These are phyloP conservation scores for Scortum barcoo DNA, from an alignment of 2,113 vertebrate genomes.

Conservation along the genomic window DNA sequence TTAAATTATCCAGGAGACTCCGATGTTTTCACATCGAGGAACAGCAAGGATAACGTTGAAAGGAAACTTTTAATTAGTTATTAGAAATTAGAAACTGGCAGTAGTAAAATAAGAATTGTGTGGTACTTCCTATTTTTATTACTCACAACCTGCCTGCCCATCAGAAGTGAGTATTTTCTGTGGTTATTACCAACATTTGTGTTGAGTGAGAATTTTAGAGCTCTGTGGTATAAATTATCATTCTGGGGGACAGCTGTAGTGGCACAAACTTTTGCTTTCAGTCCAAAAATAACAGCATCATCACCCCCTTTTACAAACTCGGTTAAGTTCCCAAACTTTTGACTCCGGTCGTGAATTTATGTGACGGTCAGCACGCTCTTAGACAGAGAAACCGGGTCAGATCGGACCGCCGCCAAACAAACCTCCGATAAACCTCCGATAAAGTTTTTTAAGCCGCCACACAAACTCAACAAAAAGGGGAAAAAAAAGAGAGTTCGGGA, in stretches of 20 bases:
- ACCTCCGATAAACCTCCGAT: not conserved
- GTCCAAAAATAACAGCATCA: not conserved
- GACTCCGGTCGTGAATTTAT: not conserved
- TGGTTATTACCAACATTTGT: not conserved
- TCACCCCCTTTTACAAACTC: not conserved
- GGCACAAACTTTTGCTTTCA: not conserved
- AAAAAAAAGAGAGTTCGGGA: conserved; percentile 21
- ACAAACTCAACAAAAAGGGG: conserved; percentile 34
- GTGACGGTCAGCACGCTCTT: not conserved
- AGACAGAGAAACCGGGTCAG: not conserved
- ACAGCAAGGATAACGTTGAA: no score
- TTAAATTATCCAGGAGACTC: no score
- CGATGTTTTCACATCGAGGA: no score
- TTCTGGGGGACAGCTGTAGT: not conserved
- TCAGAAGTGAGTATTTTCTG: not conserved
- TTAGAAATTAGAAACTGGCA: no score
- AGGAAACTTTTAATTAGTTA: no score
- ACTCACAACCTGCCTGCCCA: not conserved
- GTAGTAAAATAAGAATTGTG: no score
- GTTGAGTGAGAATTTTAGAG: not conserved
- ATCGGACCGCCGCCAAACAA: conserved; percentile 4
- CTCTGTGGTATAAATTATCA: no score
- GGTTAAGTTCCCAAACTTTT: not conserved
- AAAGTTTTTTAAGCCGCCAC: conserved; percentile 4
- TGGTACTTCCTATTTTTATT: no score